Evolutionary conservation across 1,140 invertebrate species (phyloP), one percentile per base, ranked within the genome.

Genomic region (Cydia fagiglandana): DNA sequence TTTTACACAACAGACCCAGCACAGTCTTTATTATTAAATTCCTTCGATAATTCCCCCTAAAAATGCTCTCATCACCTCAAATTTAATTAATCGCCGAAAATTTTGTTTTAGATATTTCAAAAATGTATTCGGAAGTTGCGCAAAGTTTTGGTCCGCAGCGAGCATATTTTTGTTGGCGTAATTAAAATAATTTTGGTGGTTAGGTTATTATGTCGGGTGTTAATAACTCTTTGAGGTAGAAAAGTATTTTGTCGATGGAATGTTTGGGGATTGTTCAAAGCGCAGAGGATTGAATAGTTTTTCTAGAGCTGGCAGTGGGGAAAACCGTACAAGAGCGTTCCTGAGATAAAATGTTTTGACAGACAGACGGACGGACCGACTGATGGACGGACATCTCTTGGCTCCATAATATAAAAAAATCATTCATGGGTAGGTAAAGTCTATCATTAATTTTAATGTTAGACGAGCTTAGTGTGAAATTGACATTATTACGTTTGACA

Each of bases 41-140:
- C 66, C 66, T 45, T n/a, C 38, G 24, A 45, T 70, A 41, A 70
- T 45, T 41, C 34, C 66, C 45, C n/a, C 20, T 15, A 70, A 70
- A 70, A 70, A 70, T 45, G 66, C 34, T 70, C 66, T 70, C 38
- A 70, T 45, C 66, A 70, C 66, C 66, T 70, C n/a, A 70, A 70
- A 45, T 20, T 70, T 70, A 70, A 70, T 70, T 70, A 70, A 70
- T 70, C 30, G 66, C 20, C 56, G 30, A 70, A 70, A 41, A 70
- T 70, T 38, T 70, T 15, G n/a, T 70, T 70, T n/a, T 20, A 45
- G 66, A 17, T 41, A 70, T 70, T 70, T 41, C 66, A 38, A 20
- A 70, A 41, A 70, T 70, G 10, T 45, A 45, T 70, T 38, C 34
- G 30, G 66, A 70, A 70, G 66, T 70, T 70, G 15, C 17, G 17